Percentiles rank a stretch among this genome's conserved stretches.
Conservation (phyloP, 2,888 invertebrate genomes). For the Scrobipalpa costella region DNA sequence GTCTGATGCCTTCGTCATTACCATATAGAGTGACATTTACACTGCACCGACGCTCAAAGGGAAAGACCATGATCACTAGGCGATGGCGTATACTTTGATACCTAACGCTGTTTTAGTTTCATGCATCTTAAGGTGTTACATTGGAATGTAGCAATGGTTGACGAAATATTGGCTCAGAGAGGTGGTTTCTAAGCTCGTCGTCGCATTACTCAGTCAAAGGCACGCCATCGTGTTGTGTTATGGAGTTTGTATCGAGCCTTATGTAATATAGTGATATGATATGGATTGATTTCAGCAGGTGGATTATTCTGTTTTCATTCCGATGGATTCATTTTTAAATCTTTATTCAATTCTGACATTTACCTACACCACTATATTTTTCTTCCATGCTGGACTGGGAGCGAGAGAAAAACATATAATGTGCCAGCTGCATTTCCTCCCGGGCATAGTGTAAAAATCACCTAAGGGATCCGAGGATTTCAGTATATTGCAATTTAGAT, state of each 20-base stretch:
- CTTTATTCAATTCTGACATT: too few relatives aligned
- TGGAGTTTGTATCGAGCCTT: conserved; percentile 1
- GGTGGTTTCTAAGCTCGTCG: not conserved
- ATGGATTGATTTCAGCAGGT: not conserved
- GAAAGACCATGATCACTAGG: conserved; percentile 18
- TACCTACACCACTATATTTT: too few relatives aligned
- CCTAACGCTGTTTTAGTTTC: not conserved
- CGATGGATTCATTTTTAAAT: too few relatives aligned
- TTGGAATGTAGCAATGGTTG: not conserved
- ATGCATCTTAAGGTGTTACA: not conserved
- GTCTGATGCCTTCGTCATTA: conserved; percentile 44
- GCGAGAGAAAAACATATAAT: too few relatives aligned
- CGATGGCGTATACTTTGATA: not conserved
- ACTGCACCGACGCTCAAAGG: conserved; percentile 49
- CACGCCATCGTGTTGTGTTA: not conserved
- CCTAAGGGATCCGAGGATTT: too few relatives aligned
- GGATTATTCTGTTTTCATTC: too few relatives aligned
- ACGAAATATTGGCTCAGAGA: not conserved
- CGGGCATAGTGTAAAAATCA: too few relatives aligned
- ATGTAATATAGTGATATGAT: not conserved
- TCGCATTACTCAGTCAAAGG: not conserved
- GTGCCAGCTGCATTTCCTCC: too few relatives aligned
- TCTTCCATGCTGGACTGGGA: too few relatives aligned
- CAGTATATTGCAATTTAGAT: too few relatives aligned
- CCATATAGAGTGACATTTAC: conserved; percentile 61